Evolutionary conservation across 2,113 vertebrate species (phyloP), one percentile per base, ranked within the genome.

Genomic region (Morone chrysops): DNA sequence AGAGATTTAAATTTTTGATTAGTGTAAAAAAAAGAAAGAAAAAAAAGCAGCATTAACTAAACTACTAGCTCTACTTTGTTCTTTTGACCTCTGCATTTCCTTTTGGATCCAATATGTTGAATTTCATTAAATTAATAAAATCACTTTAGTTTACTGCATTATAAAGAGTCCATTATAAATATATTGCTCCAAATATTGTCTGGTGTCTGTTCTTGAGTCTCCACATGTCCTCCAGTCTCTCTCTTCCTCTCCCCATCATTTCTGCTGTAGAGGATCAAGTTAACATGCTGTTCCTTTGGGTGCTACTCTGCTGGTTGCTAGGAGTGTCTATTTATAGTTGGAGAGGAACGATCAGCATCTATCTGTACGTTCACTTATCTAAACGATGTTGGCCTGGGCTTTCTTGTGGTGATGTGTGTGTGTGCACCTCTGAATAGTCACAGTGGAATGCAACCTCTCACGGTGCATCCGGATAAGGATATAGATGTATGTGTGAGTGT

Each of bases 251-350:
- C 54, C n/a, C 20, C n/a, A 38, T 89, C 48, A 62, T 50, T 67
- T 85, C 12, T 86, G 50, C 82, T 87, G 70, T 53, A 38, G 41
- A 87, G 87, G 71, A 76, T 87, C 78, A 85, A 75, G 84, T 83
- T 80, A 87, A 83, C 90, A 71, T 60, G 70, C 68, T 67, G 85
- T 84, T 92, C 82, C 82, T 85, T 62, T 89, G 85, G 86, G 84
- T 87, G 75, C 86, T 79, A 31, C 79, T 85, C 84, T 80, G 82
- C 77, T 22, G 47, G 83, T 91, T 91, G 80, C 88, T 80, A 82
- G 73, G 85, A 85, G 61, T 40, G 60, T 80, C 89, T 94, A 92
- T 94, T 94, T 90, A 88, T 94, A 93, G 88, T 70, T 25, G 50
- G 43, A 54, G 67, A 86, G 77, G 66, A 90, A 91, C 43, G 78